Evolutionary conservation across 2,113 vertebrate genomes (phyloP), one percentile per base, ranked within the genome.

Genomic region (Chitala chitala): DNA sequence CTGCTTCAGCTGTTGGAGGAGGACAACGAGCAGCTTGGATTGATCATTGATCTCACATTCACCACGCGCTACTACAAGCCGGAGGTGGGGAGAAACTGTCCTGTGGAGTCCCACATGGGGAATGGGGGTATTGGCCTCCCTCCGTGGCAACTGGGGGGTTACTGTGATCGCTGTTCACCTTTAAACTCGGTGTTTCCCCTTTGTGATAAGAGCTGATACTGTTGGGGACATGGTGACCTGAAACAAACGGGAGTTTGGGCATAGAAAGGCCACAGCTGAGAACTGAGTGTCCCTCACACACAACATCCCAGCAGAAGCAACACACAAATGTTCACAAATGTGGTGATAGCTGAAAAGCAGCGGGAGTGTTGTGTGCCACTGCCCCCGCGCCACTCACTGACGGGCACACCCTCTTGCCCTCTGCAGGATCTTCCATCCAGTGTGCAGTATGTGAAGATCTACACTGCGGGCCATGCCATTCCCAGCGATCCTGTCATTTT

Each of bases 11-110:
- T 84, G 75, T 13, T 98, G 1, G 69, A 65, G 53, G 83, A 86
- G 38, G 86, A 91, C 24, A 80, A 91, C 1, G 90, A 95, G 56
- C 90, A 94, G 1, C 89, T 96, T 20, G 95, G 94, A 7, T 64
- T 97, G 75, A 90, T 96, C 74, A 91, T 98, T 0, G 95, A 98
- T 81, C 88, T 97, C 31, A 96, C 95, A 0, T 92, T 84, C 78
- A 98, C 96, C 15, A 85, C 79, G 0, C 92, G 94, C 20, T 98
- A 96, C 87, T 98, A 97, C 55, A 74, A 78, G 0, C 83, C 86
- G 0, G 78, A 91, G 92, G 96, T 95, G 61, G 69, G 75, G 4
- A 13, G 12, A 51, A 8, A 51, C 20, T 1, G 12, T 51, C 12
- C 48, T 51, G 48, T 15, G 48, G 46, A 48, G 48, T 51, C 48